Evolutionary conservation across 2,888 invertebrate genomes (phyloP).

Genomic region (Aplocera efformata): DNA sequence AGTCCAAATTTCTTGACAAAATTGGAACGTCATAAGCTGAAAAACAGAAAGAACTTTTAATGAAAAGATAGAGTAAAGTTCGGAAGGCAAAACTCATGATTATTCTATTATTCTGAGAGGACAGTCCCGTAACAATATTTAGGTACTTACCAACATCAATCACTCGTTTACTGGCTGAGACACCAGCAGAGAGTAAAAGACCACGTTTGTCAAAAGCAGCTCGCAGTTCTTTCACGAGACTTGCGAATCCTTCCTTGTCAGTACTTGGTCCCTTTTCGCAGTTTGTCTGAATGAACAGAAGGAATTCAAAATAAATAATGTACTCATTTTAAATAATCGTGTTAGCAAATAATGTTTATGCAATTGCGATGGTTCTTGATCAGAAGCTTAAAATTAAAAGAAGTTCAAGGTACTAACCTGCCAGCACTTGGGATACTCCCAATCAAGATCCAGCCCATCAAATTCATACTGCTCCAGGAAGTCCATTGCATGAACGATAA

Average conservation of each 20-base stretch:
- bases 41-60: constrained; percentile 10
- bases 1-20: constrained; percentile 89
- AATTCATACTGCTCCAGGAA: constrained; percentile 91
- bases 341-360: no score
- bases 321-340: no score
- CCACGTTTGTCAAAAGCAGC: constrained; percentile 86
- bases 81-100: no score
- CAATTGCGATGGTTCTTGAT: no score
- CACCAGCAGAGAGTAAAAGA: constrained; percentile 89
- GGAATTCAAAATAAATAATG: no score
- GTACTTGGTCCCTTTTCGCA: constrained; percentile 90
- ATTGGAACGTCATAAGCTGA: constrained; percentile 87
- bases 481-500: constrained; percentile 86
- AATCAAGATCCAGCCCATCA: constrained; percentile 95
- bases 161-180: constrained; percentile 91
- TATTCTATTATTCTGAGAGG: no score
- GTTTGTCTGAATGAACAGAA: constrained; percentile 80
- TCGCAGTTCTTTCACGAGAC: constrained; percentile 87
- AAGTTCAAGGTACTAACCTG: constrained; percentile 75
- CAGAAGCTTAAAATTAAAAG: no score
- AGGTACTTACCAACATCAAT: constrained; percentile 84
- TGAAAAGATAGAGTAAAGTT: no score
- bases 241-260: constrained; percentile 89
- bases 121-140: no score
- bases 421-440: constrained; percentile 97